These are phyloP conservation scores for Ahaetulla prasina DNA, from an alignment of 2,113 vertebrate genomes.

Conservation along the genomic window DNA sequence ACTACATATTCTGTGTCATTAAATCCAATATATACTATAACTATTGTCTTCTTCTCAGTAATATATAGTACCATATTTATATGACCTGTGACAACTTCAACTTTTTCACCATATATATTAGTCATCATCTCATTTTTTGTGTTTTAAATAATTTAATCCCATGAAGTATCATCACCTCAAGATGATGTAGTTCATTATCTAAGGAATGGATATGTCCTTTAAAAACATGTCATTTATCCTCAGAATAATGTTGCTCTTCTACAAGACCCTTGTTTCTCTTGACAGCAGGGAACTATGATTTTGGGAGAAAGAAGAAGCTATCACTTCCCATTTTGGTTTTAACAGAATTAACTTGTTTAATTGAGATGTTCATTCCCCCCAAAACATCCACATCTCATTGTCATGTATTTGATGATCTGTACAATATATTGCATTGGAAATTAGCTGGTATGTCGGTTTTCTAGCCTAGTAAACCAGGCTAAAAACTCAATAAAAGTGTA, in stretches of 20 bases:
- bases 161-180: not conserved
- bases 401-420: not conserved
- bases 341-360: not conserved
- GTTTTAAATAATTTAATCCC: too few species aligned
- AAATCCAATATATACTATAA: not conserved
- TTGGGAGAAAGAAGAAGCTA: not conserved
- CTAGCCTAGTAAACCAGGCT: too few species aligned
- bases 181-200: not conserved
- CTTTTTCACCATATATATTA: not conserved
- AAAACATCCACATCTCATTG: not conserved
- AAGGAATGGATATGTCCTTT: not conserved
- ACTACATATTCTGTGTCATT: not conserved
- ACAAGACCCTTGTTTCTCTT: not conserved
- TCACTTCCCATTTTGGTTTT: not conserved
- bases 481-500: too few species aligned
- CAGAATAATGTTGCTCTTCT: not conserved
- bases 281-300: not conserved
- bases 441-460: not conserved
- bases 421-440: not conserved
- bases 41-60: too few species aligned
- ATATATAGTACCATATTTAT: too few species aligned
- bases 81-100: not conserved
- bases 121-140: too few species aligned
- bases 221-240: not conserved
- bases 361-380: not conserved